Conservation (phyloP, 92 coral and sea anemone species). For the Palythoa grandiflora region DNA sequence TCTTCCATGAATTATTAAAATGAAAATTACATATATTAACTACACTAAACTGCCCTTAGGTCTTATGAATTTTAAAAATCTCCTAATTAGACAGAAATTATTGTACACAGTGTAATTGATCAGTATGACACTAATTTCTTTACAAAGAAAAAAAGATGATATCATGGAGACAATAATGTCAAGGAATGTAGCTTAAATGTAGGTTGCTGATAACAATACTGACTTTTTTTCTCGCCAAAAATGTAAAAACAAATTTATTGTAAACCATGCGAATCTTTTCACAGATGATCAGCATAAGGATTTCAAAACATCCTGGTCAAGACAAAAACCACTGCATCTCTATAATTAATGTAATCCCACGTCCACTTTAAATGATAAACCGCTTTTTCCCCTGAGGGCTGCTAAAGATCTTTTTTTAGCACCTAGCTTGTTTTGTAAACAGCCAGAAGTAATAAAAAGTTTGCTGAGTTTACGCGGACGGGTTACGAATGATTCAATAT, state of each 20-base stretch:
- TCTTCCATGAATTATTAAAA: no score
- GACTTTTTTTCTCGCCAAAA: neutral
- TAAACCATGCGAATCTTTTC: neutral
- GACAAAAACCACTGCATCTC: neutral
- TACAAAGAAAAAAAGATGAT: no score
- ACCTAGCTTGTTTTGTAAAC: neutral
- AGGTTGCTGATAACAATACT: neutral
- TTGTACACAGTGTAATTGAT: no score
- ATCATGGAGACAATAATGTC: no score
- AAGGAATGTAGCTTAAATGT: no score
- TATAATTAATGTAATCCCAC: neutral
- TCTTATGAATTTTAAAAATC: no score
- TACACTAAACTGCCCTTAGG: no score
- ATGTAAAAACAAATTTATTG: neutral
- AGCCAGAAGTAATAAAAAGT: neutral
- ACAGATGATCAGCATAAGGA: neutral
- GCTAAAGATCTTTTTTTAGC: conserved; percentile 23
- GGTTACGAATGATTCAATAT: neutral
- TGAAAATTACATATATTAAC: no score
- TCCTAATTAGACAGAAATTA: no score
- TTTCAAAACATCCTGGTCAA: neutral
- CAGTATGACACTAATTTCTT: no score
- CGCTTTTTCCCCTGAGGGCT: neutral
- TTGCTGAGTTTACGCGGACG: neutral
- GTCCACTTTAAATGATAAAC: neutral